Evolutionary conservation across 2,797 vertebrate species (phyloP).

Genomic region (Staurois parvus): DNA sequence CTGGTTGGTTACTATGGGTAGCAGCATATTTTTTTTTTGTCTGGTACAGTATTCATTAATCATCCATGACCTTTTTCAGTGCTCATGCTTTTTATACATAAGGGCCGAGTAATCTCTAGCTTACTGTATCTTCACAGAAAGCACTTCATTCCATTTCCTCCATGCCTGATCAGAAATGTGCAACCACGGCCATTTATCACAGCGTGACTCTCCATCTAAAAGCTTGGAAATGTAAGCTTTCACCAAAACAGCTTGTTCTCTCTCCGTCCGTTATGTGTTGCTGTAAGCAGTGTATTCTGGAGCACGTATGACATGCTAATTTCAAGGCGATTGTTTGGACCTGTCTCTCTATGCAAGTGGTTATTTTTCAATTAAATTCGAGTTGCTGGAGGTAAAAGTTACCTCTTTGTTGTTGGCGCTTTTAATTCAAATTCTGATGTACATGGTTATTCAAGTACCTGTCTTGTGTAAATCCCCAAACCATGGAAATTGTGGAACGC

Average conservation of each 20-base stretch:
- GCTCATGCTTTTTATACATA: not conserved
- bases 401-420: slow-evolving; percentile 43
- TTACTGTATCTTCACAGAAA: slow-evolving; percentile 42
- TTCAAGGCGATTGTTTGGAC: slow-evolving; percentile 38
- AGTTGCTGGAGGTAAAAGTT: slow-evolving; percentile 51
- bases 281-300: slow-evolving; percentile 49
- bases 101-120: not conserved
- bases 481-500: slow-evolving; percentile 23
- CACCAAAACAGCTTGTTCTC: slow-evolving; percentile 27
- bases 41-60: not conserved
- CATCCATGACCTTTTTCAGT: not conserved
- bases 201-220: slow-evolving; percentile 39
- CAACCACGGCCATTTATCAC: slow-evolving; percentile 51
- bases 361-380: slow-evolving; percentile 59
- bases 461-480: slow-evolving; percentile 7
- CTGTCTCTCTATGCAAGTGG: slow-evolving; percentile 25
- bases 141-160: slow-evolving; percentile 50
- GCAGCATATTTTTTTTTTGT: not conserved
- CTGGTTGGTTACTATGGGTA: not conserved
- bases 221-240: slow-evolving; percentile 48
- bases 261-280: slow-evolving; percentile 20
- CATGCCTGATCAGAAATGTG: slow-evolving; percentile 41
- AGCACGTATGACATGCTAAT: slow-evolving; percentile 37
- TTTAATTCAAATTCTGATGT: slow-evolving; percentile 39
- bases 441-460: slow-evolving; percentile 25